Conservation (phyloP, 2,113 vertebrate genomes). For the Aplodontia rufa region DNA sequence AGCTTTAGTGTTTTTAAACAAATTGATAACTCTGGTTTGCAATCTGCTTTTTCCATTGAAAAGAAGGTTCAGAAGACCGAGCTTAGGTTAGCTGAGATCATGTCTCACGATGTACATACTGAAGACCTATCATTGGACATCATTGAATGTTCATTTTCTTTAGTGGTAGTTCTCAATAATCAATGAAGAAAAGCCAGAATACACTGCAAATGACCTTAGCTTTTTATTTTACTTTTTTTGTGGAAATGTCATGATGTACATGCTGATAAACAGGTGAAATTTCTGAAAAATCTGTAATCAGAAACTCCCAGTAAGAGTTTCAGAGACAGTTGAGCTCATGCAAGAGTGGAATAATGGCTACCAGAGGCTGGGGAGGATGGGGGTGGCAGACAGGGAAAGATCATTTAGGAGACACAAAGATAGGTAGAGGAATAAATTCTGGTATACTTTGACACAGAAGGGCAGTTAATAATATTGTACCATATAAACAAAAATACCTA, state of each 20-base stretch:
- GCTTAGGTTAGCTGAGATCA: constrained; percentile 72
- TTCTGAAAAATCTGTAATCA: constrained; percentile 58
- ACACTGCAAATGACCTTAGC: constrained; percentile 25
- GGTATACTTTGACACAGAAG: not conserved
- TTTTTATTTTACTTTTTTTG: not conserved
- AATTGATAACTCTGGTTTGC: not conserved
- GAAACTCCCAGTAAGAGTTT: not conserved
- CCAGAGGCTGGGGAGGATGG: not conserved
- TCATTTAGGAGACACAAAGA: no score
- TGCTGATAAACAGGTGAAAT: constrained; percentile 57
- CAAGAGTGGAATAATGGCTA: not conserved
- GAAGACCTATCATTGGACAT: constrained; percentile 66
- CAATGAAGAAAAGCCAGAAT: constrained; percentile 57
- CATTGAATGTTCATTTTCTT: constrained; percentile 67
- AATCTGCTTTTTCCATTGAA: constrained; percentile 61
- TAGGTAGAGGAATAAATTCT: not conserved
- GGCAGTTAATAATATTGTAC: not conserved
- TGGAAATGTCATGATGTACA: not conserved
- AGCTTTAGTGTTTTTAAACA: constrained; percentile 51
- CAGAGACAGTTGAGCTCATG: not conserved
- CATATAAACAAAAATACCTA: not conserved
- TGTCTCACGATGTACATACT: constrained; percentile 68
- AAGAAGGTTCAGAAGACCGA: constrained; percentile 54
- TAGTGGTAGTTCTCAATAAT: constrained; percentile 67
- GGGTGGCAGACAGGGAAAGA: not conserved